phyloP scores from a whole-genome alignment of 2,797 vertebrate species.

The Hemibagrus guttatus region DNA sequence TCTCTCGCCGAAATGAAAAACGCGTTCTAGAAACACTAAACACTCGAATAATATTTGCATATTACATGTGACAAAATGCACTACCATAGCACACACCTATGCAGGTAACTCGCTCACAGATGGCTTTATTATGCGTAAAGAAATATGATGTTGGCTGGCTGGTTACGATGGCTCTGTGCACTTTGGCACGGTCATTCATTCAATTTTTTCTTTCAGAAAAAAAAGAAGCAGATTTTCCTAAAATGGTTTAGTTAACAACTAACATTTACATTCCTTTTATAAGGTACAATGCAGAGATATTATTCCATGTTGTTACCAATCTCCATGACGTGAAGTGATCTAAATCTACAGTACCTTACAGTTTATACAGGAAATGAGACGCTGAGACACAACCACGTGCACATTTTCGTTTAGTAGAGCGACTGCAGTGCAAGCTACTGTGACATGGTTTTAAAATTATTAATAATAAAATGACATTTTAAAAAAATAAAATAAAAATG shows the following conservation, averaged over 20 bases:
- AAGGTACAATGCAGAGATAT: conserved; percentile 32
- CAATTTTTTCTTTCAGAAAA: no score
- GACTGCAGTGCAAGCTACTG: conserved; percentile 26
- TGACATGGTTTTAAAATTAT: neutral
- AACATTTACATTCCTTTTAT: conserved; percentile 37
- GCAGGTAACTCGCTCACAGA: conserved; percentile 21
- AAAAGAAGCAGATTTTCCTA: conserved; percentile 4
- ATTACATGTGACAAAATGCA: conserved; percentile 36
- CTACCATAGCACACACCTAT: conserved; percentile 11
- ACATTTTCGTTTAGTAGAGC: conserved; percentile 39
- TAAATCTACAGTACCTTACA: conserved; percentile 47
- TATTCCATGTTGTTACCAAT: conserved; percentile 31
- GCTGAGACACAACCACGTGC: conserved; percentile 30
- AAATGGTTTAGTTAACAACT: conserved; percentile 23
- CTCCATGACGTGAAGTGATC: conserved; percentile 46
- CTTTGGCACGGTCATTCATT: conserved; percentile 30
- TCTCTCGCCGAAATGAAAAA: conserved; percentile 32
- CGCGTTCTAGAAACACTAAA: conserved; percentile 38
- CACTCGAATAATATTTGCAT: conserved; percentile 49
- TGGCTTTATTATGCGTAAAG: conserved; percentile 40
- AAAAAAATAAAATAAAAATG: neutral
- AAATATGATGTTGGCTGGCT: conserved; percentile 33
- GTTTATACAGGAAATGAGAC: conserved; percentile 22
- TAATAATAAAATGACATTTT: no score
- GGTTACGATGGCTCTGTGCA: conserved; percentile 19